Conservation (phyloP, 1,140 invertebrate species). For the Halotydeus destructor region DNA sequence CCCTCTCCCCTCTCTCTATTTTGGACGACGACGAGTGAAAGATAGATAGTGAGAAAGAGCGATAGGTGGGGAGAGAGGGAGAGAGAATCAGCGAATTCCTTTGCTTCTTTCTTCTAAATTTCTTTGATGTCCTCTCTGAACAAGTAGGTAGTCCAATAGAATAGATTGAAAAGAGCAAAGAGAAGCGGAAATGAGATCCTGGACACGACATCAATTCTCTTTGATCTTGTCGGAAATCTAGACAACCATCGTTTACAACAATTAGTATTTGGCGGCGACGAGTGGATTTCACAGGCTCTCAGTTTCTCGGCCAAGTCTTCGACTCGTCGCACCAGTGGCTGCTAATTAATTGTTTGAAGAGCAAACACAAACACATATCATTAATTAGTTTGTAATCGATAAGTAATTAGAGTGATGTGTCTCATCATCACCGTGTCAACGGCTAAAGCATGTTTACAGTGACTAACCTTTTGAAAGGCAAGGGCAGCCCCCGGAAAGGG, state of each 20-base stretch:
- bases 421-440: neutral
- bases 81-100: no score
- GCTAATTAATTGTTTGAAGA: conserved; percentile 51
- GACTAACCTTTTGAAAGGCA: conserved; percentile 63
- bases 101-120: no score
- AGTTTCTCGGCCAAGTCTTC: conserved; percentile 44
- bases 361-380: conserved; percentile 6
- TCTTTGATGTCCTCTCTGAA: conserved; percentile 49
- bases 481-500: conserved; percentile 44
- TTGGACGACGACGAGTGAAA: no score
- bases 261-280: conserved; percentile 30
- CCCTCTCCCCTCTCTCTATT: no score
- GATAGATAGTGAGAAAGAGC: no score
- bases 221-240: conserved; percentile 73
- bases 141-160: conserved; percentile 81
- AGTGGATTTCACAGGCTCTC: conserved; percentile 13
- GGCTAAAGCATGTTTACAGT: neutral
- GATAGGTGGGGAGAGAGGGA: no score
- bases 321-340: conserved; percentile 54
- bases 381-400: no score
- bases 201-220: conserved; percentile 85
- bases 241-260: conserved; percentile 80
- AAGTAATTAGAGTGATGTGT: no score
- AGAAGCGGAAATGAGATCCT: conserved; percentile 78
- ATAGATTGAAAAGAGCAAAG: conserved; percentile 81